Conservation (phyloP, 2,888 invertebrate genomes). For the Apantesis nais region DNA sequence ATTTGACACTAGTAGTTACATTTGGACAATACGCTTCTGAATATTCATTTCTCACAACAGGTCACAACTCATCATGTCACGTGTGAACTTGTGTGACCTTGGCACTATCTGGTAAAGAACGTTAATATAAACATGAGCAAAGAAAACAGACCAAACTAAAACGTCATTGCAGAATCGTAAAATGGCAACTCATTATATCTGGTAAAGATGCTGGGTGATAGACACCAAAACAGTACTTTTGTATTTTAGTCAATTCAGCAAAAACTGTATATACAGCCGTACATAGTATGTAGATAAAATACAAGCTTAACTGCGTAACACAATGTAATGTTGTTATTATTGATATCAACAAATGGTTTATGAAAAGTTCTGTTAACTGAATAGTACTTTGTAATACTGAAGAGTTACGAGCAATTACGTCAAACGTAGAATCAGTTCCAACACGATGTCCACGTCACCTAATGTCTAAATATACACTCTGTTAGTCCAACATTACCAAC, state of each 20-base stretch:
- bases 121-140: background rate
- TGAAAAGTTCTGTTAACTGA: background rate
- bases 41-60: background rate
- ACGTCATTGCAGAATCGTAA: background rate
- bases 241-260: background rate
- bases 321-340: background rate
- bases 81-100: background rate
- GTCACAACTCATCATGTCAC: background rate
- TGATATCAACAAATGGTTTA: background rate
- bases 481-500: slow-evolving; percentile 13
- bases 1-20: background rate
- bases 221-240: background rate
- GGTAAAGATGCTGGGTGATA: background rate
- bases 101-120: background rate
- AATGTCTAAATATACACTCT: slow-evolving; percentile 29
- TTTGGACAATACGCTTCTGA: background rate
- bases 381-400: background rate
- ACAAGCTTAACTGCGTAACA: too few species aligned
- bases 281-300: too few species aligned
- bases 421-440: background rate
- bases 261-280: background rate
- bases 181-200: background rate
- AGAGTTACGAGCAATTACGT: background rate
- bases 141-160: background rate
- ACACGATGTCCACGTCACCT: background rate